Evolutionary conservation across 2,113 vertebrate species (phyloP).

Genomic region (Colius striatus): DNA sequence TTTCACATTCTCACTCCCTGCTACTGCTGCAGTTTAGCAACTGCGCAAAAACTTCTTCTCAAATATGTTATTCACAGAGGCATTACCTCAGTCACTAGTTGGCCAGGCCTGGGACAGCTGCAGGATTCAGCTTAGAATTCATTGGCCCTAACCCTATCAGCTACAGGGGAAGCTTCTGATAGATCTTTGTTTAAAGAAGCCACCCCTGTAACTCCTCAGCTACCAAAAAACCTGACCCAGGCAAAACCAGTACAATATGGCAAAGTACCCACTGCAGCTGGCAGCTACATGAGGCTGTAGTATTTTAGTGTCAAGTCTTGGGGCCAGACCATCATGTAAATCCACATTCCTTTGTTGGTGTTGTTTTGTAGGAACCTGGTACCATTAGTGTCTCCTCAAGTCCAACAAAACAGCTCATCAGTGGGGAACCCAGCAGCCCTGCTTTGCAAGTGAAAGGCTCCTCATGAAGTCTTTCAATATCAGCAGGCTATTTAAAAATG

Average conservation of each 20-base stretch:
- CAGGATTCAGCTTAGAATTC: no score
- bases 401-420: constrained; percentile 43
- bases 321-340: constrained; percentile 3
- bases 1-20: no score
- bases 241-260: not conserved
- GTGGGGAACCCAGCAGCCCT: not conserved
- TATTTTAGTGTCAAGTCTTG: not conserved
- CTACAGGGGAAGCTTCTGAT: no score
- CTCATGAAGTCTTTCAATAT: constrained; percentile 45
- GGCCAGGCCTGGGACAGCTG: no score
- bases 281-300: not conserved
- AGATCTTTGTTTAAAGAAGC: no score
- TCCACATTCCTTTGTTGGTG: constrained; percentile 23
- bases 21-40: no score
- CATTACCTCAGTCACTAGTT: no score
- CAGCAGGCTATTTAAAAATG: constrained; percentile 39
- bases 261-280: not conserved
- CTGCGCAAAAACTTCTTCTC: no score
- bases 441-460: constrained; percentile 52
- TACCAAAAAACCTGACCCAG: no score
- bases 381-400: not conserved
- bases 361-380: constrained; percentile 27
- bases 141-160: no score
- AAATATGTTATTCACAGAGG: no score
- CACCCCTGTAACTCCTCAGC: no score